Percentiles rank a stretch among this genome's conserved stretches.
These are phyloP conservation scores for Mactromeris polynyma DNA, from an alignment of 2,888 invertebrate species.

Conservation along the genomic window DNA sequence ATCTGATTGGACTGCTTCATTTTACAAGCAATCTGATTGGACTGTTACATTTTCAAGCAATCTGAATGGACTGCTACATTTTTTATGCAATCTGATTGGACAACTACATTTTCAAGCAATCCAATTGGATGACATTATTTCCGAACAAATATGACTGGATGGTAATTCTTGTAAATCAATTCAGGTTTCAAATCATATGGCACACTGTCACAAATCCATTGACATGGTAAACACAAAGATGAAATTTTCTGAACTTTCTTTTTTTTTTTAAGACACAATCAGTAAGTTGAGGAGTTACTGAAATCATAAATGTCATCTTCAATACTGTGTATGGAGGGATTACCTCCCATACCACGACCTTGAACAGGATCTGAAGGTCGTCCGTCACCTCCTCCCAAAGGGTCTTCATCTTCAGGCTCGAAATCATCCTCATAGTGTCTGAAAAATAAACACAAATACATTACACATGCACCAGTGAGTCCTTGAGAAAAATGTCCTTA, in stretches of 20 bases:
- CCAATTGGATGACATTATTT: neutral
- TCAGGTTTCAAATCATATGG: neutral
- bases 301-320: constrained; percentile 83
- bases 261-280: constrained; percentile 11
- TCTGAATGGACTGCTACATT: neutral
- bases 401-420: constrained; percentile 84
- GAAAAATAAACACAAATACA: constrained; percentile 56
- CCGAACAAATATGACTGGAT: neutral
- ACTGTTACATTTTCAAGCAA: neutral
- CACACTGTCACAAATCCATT: neutral
- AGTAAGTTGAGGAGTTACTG: constrained; percentile 64
- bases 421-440: constrained; percentile 87
- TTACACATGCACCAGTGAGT: neutral
- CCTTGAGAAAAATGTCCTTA: too few relatives aligned
- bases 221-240: neutral
- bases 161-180: too few relatives aligned
- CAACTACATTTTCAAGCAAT: neutral
- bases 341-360: constrained; percentile 57
- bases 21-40: neutral
- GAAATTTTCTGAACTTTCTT: neutral
- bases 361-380: constrained; percentile 70
- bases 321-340: constrained; percentile 50
- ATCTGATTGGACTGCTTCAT: neutral
- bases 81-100: neutral
- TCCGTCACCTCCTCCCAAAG: constrained; percentile 65